Percentiles rank a stretch among this genome's conserved stretches.
Conservation (phyloP, 1,140 invertebrate species). For the Gonatopus flavifemur region DNA sequence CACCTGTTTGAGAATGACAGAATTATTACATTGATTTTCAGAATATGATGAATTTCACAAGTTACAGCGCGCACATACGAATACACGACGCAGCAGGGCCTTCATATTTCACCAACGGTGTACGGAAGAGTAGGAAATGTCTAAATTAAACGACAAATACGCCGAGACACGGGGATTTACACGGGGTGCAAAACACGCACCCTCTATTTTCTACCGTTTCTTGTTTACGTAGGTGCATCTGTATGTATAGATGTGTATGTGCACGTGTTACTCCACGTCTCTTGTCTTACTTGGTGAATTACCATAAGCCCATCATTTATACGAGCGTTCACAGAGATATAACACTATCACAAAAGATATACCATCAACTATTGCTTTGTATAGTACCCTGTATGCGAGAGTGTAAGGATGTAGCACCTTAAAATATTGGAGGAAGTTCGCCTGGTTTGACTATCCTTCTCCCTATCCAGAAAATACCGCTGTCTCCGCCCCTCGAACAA, state of each 20-base stretch:
- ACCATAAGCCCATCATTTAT: slow-evolving; percentile 53
- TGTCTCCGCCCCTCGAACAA: slow-evolving; percentile 14
- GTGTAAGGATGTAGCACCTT: slow-evolving; percentile 39
- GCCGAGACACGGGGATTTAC: slow-evolving; percentile 51
- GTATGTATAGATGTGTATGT: slow-evolving; percentile 16
- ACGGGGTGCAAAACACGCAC: slow-evolving; percentile 49
- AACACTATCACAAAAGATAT: too few relatives aligned
- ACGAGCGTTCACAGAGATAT: slow-evolving; percentile 36
- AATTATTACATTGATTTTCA: too few relatives aligned
- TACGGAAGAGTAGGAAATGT: slow-evolving; percentile 48
- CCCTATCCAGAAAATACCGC: not conserved
- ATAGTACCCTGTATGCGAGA: slow-evolving; percentile 16
- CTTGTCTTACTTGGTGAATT: slow-evolving; percentile 30
- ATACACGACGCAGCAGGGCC: too few relatives aligned
- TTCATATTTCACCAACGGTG: too few relatives aligned
- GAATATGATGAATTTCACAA: too few relatives aligned
- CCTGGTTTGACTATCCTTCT: slow-evolving; percentile 19
- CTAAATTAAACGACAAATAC: slow-evolving; percentile 57
- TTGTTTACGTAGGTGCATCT: slow-evolving; percentile 11
- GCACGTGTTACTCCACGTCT: slow-evolving; percentile 20
- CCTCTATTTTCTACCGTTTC: slow-evolving; percentile 44
- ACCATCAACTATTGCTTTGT: slow-evolving; percentile 12
- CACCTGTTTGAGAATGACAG: too few relatives aligned
- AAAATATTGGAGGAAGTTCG: slow-evolving; percentile 41
- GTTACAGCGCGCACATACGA: too few relatives aligned